Conservation (phyloP, 64 coral and sea anemone species). For the Stylophora pistillata region DNA sequence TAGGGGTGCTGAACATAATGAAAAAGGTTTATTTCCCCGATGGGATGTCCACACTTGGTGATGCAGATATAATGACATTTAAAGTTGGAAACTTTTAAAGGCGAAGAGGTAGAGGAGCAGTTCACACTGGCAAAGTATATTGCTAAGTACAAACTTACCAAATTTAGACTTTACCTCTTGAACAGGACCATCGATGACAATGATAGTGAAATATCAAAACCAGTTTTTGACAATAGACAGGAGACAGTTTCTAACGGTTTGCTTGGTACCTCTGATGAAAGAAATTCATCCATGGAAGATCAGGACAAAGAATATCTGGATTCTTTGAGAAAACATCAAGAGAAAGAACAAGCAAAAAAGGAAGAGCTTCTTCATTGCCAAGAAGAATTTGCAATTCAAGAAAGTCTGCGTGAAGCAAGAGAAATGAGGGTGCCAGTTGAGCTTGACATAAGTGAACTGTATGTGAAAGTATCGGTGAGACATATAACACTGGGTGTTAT, state of each 20-base stretch:
- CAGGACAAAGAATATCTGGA: constrained; percentile 23
- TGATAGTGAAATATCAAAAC: background rate
- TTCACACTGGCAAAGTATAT: constrained; percentile 22
- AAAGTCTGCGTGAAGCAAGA: constrained; percentile 19
- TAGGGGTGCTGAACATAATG: background rate
- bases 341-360: constrained; percentile 2
- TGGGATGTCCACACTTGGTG: too few species aligned
- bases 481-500: too few species aligned
- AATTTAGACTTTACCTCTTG: background rate
- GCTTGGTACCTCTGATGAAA: constrained; percentile 16
- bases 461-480: too few species aligned
- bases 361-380: background rate
- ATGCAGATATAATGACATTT: too few species aligned
- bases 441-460: too few species aligned
- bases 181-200: background rate
- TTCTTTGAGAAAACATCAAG: background rate
- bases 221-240: background rate
- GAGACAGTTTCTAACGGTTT: too few species aligned
- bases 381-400: background rate
- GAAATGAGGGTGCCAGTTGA: background rate
- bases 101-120: background rate
- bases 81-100: too few species aligned
- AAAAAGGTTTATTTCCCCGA: too few species aligned
- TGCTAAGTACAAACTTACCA: background rate
- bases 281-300: background rate